These are phyloP conservation scores for Bugula neritina DNA, from an alignment of 2,888 invertebrate genomes.

Conservation along the genomic window DNA sequence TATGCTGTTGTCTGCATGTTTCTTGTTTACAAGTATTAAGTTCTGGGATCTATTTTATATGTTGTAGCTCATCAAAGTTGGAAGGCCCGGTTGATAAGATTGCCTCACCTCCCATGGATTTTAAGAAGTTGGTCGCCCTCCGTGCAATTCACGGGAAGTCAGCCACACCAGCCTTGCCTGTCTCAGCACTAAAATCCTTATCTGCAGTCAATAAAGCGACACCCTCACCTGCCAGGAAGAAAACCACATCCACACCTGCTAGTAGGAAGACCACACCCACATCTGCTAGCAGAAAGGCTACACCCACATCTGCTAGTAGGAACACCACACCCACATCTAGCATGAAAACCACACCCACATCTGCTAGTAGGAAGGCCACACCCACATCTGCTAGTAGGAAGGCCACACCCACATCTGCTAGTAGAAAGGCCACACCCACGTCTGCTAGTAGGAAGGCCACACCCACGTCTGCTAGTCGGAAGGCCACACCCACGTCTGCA, in stretches of 20 bases:
- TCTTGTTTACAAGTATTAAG: no score
- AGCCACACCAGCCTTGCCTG: conserved; percentile 40
- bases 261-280: neutral
- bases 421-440: neutral
- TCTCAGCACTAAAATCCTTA: neutral
- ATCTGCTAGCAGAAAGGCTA: neutral
- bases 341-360: neutral
- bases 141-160: conserved; percentile 45
- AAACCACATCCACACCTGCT: neutral
- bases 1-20: no score
- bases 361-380: neutral
- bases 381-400: neutral
- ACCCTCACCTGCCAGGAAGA: neutral
- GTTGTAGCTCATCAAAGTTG: neutral
- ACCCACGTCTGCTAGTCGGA: neutral
- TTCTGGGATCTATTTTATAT: no score
- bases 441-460: neutral
- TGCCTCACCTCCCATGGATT: conserved; percentile 34
- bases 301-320: neutral
- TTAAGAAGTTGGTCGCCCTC: conserved; percentile 40
- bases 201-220: neutral
- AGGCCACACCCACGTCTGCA: neutral
- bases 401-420: neutral
- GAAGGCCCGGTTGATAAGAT: no score
- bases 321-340: neutral